These are phyloP conservation scores for Neomonachus schauinslandi DNA, from an alignment of 2,113 vertebrate genomes.

Conservation along the genomic window DNA sequence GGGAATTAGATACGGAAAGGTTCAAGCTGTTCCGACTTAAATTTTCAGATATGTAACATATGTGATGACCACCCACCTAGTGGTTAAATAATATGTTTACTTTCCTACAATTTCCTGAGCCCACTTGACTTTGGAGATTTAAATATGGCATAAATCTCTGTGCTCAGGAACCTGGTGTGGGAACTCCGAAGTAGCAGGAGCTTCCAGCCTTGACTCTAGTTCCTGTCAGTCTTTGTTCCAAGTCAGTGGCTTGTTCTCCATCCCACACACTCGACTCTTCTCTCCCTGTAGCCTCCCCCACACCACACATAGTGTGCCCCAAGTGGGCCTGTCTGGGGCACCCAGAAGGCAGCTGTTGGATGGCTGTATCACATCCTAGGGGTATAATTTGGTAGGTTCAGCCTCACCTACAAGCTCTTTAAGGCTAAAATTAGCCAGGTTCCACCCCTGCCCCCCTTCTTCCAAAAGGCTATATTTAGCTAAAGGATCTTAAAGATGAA, in stretches of 20 bases:
- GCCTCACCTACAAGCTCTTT: conserved; percentile 4
- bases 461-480: conserved; percentile 60
- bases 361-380: background rate
- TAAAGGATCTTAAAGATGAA: conserved; percentile 33
- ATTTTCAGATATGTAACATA: conserved; percentile 59
- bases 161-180: background rate
- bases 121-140: background rate
- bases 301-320: background rate
- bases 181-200: background rate
- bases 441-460: background rate
- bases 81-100: conserved; percentile 42
- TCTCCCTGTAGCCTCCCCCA: background rate
- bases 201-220: background rate
- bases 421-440: conserved; percentile 53
- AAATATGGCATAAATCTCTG: background rate
- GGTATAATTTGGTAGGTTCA: background rate
- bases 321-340: background rate
- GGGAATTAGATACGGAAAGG: conserved; percentile 35
- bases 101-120: conserved; percentile 53
- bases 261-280: background rate
- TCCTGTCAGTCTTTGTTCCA: background rate
- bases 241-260: background rate
- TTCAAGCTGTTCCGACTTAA: conserved; percentile 45
- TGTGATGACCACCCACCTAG: conserved; percentile 64
- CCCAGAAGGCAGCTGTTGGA: background rate